A percentile compares a stretch with the other conserved stretches of the same genome.
Evolutionary conservation across 30 jellyfish, hydroid and myxozoan species (phyloP).

Genomic region (Aurelia aurita): DNA sequence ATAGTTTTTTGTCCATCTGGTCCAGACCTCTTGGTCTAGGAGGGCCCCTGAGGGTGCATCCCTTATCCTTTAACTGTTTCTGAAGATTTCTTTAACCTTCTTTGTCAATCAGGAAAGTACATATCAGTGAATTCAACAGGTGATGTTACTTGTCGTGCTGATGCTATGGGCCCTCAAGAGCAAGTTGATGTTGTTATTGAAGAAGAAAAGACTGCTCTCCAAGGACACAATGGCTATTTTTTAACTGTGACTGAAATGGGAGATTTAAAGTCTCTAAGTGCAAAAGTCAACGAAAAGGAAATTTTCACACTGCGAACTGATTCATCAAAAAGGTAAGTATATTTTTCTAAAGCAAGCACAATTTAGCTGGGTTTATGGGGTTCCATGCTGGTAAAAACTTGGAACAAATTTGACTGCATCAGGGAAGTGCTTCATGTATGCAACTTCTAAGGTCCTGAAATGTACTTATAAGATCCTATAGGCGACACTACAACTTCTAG

Average conservation of each 20-base stretch:
- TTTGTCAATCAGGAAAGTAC: conserved; percentile 62
- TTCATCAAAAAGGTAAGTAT: conserved; percentile 69
- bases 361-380: too few relatives aligned
- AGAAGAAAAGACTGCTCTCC: conserved; percentile 88
- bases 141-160: conserved; percentile 91
- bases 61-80: too few relatives aligned
- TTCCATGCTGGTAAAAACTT: too few relatives aligned
- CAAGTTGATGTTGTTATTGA: conserved; percentile 91
- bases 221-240: conserved; percentile 96
- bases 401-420: too few relatives aligned
- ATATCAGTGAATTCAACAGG: conserved; percentile 95
- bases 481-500: too few relatives aligned
- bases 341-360: background rate
- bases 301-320: conserved; percentile 84
- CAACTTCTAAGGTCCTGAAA: too few relatives aligned
- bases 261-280: conserved; percentile 81
- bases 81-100: too few relatives aligned
- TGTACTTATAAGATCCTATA: too few relatives aligned
- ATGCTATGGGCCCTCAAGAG: conserved; percentile 98
- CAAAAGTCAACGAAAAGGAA: conserved; percentile 89
- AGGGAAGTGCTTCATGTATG: too few relatives aligned
- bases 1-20: too few relatives aligned
- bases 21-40: too few relatives aligned
- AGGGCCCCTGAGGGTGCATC: too few relatives aligned
- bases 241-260: conserved; percentile 79